These are phyloP conservation scores for Serilophus lunatus DNA, from an alignment of 2,113 vertebrate genomes.

Conservation along the genomic window DNA sequence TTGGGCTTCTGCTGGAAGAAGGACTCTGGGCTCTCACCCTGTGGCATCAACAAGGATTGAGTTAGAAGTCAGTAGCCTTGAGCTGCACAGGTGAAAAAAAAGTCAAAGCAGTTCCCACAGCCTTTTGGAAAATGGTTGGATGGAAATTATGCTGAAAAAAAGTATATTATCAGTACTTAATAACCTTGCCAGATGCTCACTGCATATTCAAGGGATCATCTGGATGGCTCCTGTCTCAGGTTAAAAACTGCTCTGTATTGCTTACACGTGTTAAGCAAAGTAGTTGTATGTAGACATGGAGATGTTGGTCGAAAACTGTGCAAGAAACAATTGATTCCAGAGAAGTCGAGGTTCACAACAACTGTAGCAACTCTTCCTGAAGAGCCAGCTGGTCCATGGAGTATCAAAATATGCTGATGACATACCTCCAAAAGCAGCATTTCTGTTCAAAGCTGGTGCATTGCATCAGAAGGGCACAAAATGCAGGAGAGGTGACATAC, in stretches of 20 bases:
- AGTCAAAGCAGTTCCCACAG: not conserved
- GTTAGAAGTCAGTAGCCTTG: not conserved
- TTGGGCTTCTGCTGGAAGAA: not conserved
- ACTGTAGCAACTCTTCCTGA: not conserved
- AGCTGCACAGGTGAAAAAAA: not conserved
- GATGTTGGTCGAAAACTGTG: not conserved
- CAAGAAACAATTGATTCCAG: not conserved
- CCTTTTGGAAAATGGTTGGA: not conserved
- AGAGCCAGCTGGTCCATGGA: not conserved
- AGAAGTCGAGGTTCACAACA: not conserved
- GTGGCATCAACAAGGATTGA: not conserved
- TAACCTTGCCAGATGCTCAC: not conserved
- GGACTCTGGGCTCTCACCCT: not conserved
- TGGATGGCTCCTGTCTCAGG: not conserved
- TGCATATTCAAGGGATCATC: not conserved
- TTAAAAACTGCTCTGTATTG: not conserved
- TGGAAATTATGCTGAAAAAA: not conserved
- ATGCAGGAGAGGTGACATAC: not conserved
- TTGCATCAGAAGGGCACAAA: not conserved
- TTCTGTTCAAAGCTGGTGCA: accelerated
- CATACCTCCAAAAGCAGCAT: not conserved
- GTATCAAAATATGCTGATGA: not conserved
- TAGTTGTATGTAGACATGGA: not conserved
- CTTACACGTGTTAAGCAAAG: not conserved
- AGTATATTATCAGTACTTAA: not conserved